These are phyloP conservation scores for Rhagologus leucostigma DNA, from an alignment of 2,113 vertebrate genomes.

Conservation along the genomic window DNA sequence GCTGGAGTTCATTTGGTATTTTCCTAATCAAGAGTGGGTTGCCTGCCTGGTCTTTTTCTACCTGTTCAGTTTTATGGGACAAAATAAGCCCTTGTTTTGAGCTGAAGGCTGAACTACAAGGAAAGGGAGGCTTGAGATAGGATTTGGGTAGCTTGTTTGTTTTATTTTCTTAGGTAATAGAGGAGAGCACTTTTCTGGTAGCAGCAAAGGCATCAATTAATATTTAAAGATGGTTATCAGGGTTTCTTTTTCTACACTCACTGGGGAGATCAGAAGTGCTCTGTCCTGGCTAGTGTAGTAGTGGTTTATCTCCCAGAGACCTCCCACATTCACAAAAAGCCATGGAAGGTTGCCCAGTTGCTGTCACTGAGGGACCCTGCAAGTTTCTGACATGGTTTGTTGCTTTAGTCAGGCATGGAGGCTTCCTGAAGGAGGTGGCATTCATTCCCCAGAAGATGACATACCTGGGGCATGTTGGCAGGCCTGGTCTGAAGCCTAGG, in stretches of 20 bases:
- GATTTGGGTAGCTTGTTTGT: background rate
- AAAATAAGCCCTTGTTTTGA: background rate
- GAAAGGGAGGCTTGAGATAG: background rate
- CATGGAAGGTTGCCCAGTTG: background rate
- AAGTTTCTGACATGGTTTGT: accelerated
- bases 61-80: background rate
- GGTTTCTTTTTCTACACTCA: background rate
- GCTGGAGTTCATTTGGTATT: background rate
- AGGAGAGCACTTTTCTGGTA: background rate
- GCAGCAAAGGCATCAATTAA: background rate
- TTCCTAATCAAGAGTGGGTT: background rate
- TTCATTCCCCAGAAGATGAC: background rate
- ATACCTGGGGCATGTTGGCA: background rate
- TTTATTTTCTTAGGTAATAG: background rate
- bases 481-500: background rate
- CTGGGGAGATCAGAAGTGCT: background rate
- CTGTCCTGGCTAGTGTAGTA: background rate
- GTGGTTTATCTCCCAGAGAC: background rate
- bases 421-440: background rate
- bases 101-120: background rate
- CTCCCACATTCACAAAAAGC: background rate
- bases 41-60: background rate
- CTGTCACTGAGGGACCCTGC: background rate
- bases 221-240: background rate
- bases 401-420: background rate